These are phyloP conservation scores for Brachycybe producta DNA, from an alignment of 2,888 invertebrate genomes.

Conservation along the genomic window DNA sequence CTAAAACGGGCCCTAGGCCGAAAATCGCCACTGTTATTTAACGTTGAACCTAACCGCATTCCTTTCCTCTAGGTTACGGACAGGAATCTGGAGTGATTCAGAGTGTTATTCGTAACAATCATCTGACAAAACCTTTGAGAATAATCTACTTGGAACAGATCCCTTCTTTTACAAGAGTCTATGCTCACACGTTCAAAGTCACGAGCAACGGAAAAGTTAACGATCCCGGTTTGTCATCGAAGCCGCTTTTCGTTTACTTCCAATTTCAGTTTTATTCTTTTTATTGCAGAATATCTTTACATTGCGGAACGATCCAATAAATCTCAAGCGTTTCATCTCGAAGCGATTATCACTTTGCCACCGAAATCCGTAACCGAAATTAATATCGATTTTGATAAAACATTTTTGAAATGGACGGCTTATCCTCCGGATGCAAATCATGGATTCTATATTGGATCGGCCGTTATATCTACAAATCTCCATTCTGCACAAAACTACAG, in stretches of 20 bases:
- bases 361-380: slow-evolving; percentile 65
- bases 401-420: slow-evolving; percentile 96
- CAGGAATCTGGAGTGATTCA: slow-evolving; percentile 82
- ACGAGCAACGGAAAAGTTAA: slow-evolving; percentile 6
- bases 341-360: slow-evolving; percentile 65
- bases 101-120: slow-evolving; percentile 67
- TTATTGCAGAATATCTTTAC: slow-evolving; percentile 18
- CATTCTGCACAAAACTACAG: slow-evolving; percentile 68
- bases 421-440: slow-evolving; percentile 99
- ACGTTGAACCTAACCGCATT: no score
- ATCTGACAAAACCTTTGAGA: slow-evolving; percentile 43
- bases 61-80: slow-evolving; percentile 86
- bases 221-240: slow-evolving; percentile 12
- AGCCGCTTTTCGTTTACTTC: neutral
- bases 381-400: slow-evolving; percentile 80
- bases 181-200: slow-evolving; percentile 71
- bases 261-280: neutral
- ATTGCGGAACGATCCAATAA: neutral
- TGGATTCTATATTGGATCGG: slow-evolving; percentile 89
- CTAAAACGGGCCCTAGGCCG: no score
- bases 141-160: slow-evolving; percentile 78
- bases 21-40: no score
- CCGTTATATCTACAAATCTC: slow-evolving; percentile 62
- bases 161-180: slow-evolving; percentile 45
- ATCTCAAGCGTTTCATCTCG: slow-evolving; percentile 65